Evolutionary conservation across 2,888 invertebrate genomes (phyloP), one percentile per base, ranked within the genome.

Genomic region (Acleris literana): DNA sequence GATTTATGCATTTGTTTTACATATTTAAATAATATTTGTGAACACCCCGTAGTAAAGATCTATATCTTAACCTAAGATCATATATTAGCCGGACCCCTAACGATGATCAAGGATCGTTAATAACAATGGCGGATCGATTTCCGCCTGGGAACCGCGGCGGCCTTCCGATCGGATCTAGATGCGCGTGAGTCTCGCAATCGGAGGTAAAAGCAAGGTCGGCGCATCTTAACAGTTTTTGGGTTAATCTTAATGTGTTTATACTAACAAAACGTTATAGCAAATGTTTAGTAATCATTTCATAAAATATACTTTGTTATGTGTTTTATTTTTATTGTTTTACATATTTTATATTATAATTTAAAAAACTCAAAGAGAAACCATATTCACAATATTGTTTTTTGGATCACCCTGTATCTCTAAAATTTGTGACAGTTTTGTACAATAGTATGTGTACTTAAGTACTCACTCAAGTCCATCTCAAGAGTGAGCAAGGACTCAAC

Each of bases 151-250:
- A 69, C 69, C 52, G 55, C 46, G 44, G 59, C 58, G 63, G 52
- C 63, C 65, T 69, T 69, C 65, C 65, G 58, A 66, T 56, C 63
- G 65, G 60, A 65, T 65, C 62, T 69, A 55, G 65, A 69, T 65
- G 56, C 51, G 63, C 63, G 22, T 22, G 56, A 51, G 68, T 68
- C 59, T 59, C 55, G 63, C 63, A 65, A 65, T 33, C 48, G 48
- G 20, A 46, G 46, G 65, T 65, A 60, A 65, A 65, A 65, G 65
- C 65, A 65, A 65, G 65, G 65, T 51, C 65, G 60, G 46, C 57
- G 44, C 46, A 57, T 57, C 57, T 56, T 39, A 13, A 39, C 39
- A 13, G 39, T 39, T 39, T 39, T 39, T 39, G 39, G 39, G 39
- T 39, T 39, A 39, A 39, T 39, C 11, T 13, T 13, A 39, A 39